Percentiles rank a stretch among this genome's conserved stretches.
Conservation (phyloP, 2,113 vertebrate species). For the Scolopax mira region DNA sequence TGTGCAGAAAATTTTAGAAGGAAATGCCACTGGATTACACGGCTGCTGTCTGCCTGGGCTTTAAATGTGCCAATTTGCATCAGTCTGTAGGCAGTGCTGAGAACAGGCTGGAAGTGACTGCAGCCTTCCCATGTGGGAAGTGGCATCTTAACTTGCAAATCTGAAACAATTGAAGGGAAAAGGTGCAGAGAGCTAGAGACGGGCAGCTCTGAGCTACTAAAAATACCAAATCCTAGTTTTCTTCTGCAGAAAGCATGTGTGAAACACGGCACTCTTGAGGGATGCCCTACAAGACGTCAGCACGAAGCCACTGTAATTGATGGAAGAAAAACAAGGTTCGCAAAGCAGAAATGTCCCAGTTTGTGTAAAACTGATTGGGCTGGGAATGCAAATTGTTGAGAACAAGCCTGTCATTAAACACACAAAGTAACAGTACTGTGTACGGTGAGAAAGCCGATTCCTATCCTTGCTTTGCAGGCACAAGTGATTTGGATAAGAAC, state of each 20-base stretch:
- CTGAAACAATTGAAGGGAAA: not conserved
- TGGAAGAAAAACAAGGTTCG: not conserved
- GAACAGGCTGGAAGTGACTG: constrained; percentile 26
- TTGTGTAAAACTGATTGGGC: not conserved
- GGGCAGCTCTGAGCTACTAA: not conserved
- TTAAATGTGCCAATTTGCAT: constrained; percentile 37
- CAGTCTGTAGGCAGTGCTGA: constrained; percentile 31
- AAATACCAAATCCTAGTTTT: not conserved
- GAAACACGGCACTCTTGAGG: not conserved
- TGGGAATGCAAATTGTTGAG: not conserved
- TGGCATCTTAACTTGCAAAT: constrained; percentile 11
- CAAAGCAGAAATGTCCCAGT: not conserved
- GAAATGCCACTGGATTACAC: constrained; percentile 58
- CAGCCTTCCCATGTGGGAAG: not conserved
- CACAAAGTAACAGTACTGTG: not conserved
- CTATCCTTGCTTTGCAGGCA: not conserved
- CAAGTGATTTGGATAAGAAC: not conserved
- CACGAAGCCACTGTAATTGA: not conserved
- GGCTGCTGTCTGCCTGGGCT: constrained; percentile 48
- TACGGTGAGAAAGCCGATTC: not conserved
- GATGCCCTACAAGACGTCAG: not conserved
- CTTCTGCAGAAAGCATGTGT: not conserved
- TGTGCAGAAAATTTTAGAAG: constrained; percentile 27
- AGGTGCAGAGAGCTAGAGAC: not conserved
- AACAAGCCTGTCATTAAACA: not conserved